phyloP scores from a whole-genome alignment of 1,140 invertebrate genomes.

The Rhopalosiphum padi region DNA sequence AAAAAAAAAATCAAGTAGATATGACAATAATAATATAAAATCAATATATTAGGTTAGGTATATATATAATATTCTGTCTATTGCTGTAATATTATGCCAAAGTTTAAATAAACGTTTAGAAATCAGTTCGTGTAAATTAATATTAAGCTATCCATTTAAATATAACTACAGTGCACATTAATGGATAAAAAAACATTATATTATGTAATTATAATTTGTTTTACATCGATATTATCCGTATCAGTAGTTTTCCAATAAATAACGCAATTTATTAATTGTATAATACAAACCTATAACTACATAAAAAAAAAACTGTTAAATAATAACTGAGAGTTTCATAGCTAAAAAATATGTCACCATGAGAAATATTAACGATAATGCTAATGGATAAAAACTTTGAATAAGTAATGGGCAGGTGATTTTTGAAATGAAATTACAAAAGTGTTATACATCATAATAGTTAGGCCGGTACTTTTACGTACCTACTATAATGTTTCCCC shows the following conservation, averaged over 20 bases:
- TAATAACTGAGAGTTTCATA: background rate
- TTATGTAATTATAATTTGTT: conserved; percentile 5
- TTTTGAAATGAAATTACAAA: conserved; percentile 34
- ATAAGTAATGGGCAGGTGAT: conserved; percentile 1
- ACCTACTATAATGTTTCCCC: conserved; percentile 28
- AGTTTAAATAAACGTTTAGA: background rate
- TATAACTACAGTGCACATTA: background rate
- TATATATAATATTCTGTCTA: background rate
- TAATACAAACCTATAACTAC: background rate
- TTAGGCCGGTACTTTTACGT: conserved; percentile 2
- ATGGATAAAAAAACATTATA: background rate
- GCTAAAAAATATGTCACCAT: background rate
- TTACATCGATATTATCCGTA: background rate
- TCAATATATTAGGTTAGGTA: background rate
- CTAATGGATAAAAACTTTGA: conserved; percentile 18
- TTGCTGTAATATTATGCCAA: background rate
- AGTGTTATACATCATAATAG: conserved; percentile 26
- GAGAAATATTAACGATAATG: background rate
- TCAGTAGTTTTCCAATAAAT: background rate
- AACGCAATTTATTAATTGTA: background rate
- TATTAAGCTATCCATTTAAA: background rate
- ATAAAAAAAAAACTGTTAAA: background rate
- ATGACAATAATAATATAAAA: background rate
- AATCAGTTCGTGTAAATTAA: background rate
- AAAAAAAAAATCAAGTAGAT: background rate